These are phyloP conservation scores for Congeria kusceri DNA, from an alignment of 2,888 invertebrate genomes.

Conservation along the genomic window DNA sequence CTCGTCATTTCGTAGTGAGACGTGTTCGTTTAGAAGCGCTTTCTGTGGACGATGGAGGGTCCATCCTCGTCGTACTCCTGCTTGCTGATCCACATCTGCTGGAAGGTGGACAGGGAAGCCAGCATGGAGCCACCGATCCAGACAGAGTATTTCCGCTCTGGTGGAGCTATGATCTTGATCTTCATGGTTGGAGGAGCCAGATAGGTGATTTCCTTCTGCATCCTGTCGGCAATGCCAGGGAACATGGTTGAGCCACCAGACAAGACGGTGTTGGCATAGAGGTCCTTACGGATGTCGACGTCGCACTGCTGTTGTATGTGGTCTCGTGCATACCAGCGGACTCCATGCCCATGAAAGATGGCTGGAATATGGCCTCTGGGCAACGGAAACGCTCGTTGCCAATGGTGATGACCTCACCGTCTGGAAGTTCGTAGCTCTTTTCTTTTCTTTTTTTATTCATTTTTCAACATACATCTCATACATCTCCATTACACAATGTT, in stretches of 20 bases:
- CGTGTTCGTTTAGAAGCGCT: constrained; percentile 9
- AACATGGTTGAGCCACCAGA: not conserved
- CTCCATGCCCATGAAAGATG: constrained; percentile 6
- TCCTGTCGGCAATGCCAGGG: not conserved
- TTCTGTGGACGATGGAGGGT: constrained; percentile 1
- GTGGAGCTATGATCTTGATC: constrained; percentile 8
- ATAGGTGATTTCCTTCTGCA: constrained; percentile 2
- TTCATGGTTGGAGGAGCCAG: constrained; percentile 4
- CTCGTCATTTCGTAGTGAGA: no score
- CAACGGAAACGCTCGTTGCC: constrained; percentile 11
- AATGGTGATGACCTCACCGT: constrained; percentile 8
- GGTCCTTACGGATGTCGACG: constrained; percentile 11
- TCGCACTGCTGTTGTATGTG: constrained; percentile 11
- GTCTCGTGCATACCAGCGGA: constrained; percentile 6
- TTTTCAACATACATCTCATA: no score
- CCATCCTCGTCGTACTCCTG: constrained; percentile 3
- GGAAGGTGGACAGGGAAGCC: constrained; percentile 4
- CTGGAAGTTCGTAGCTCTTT: constrained; percentile 4
- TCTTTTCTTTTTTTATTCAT: no score
- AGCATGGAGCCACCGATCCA: constrained; percentile 9
- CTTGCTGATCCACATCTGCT: constrained; percentile 5
- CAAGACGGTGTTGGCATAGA: not conserved
- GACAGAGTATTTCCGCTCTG: constrained; percentile 2
- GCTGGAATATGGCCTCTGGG: constrained; percentile 7
- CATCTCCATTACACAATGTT: no score